Evolutionary conservation across 1,140 invertebrate genomes (phyloP).

Genomic region (Cotesia glomerata): DNA sequence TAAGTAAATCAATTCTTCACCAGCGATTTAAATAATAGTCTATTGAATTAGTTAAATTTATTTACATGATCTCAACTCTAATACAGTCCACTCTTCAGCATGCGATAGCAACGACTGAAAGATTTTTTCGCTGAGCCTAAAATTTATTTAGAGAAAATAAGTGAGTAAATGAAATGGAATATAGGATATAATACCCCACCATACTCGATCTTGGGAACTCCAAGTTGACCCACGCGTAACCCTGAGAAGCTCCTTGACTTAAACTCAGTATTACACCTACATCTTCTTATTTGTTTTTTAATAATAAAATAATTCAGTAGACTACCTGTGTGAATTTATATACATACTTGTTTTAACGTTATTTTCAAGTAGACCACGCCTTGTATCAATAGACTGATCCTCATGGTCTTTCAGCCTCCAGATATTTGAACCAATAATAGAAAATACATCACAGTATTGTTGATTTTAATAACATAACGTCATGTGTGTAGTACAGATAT

Average conservation of each 20-base stretch:
- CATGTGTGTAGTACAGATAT: not conserved
- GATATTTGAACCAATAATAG: not conserved
- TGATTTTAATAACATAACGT: not conserved
- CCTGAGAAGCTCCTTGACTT: constrained; percentile 11
- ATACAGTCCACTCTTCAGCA: not conserved
- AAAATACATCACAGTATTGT: not conserved
- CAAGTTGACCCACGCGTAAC: constrained; percentile 19
- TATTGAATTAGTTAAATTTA: not conserved
- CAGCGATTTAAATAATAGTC: not conserved
- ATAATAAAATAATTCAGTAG: not conserved
- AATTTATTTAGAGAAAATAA: not conserved
- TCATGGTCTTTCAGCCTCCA: not conserved
- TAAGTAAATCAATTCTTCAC: not conserved
- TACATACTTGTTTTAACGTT: not conserved
- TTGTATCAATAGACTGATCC: not conserved
- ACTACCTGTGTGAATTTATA: not conserved
- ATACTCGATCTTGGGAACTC: constrained; percentile 11
- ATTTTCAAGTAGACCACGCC: constrained; percentile 4
- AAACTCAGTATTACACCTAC: not conserved
- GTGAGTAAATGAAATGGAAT: not conserved
- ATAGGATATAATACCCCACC: not conserved
- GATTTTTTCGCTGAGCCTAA: not conserved
- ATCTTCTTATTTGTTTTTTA: not conserved
- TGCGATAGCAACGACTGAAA: constrained; percentile 1
- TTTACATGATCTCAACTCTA: not conserved